phyloP scores from a whole-genome alignment of 2,888 invertebrate species.

The Drosophila subquinaria region DNA sequence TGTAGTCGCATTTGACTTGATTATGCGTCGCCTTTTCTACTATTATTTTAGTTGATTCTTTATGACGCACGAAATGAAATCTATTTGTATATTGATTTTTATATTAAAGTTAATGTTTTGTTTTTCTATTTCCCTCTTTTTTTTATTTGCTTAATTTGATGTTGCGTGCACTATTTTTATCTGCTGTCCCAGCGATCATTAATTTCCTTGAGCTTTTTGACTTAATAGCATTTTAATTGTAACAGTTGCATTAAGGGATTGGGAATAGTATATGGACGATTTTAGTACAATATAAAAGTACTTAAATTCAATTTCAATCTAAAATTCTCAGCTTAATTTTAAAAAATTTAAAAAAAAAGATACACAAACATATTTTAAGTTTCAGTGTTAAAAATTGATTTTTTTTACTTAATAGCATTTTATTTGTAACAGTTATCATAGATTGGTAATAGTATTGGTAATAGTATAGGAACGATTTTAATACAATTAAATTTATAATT shows the following conservation, averaged over 20 bases:
- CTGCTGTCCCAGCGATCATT: constrained; percentile 21
- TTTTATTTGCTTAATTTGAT: constrained; percentile 42
- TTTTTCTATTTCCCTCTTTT: constrained; percentile 9
- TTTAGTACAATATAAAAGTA: no score
- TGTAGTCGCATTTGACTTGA: constrained; percentile 43
- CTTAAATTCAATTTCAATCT: no score
- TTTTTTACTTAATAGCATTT: constrained; percentile 33
- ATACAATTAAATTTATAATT: no score
- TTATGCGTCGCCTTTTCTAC: constrained; percentile 39
- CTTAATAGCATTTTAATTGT: constrained; percentile 44
- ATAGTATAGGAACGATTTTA: no score
- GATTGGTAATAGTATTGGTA: not conserved
- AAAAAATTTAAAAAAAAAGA: no score
- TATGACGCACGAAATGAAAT: constrained; percentile 56
- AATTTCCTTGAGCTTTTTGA: constrained; percentile 11
- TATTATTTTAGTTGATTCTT: constrained; percentile 41
- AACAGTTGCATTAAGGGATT: not conserved
- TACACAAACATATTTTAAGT: no score
- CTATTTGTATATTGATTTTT: constrained; percentile 70
- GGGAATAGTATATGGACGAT: no score
- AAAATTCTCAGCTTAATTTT: no score
- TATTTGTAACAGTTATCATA: constrained; percentile 20
- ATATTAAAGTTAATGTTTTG: constrained; percentile 56
- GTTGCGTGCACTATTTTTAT: constrained; percentile 47
- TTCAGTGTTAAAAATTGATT: no score